Evolutionary conservation across 2,113 vertebrate species (phyloP).

Genomic region (Poeciliopsis turrubarensis): DNA sequence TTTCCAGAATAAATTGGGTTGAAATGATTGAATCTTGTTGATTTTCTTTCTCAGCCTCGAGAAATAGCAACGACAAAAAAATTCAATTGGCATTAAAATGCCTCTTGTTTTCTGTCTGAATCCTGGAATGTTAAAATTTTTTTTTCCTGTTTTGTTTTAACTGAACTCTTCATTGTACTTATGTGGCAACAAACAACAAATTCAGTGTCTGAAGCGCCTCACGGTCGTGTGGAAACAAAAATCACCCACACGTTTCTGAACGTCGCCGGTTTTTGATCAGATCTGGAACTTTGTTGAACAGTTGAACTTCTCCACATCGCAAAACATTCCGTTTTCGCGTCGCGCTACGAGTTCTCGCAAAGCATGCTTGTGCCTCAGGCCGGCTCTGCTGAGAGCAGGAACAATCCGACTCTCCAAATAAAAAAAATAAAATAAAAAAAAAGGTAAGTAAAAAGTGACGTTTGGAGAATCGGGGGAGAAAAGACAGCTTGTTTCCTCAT

Average conservation of each 20-base stretch:
- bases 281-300: too few species aligned
- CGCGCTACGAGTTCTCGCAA: background rate
- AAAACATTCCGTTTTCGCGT: background rate
- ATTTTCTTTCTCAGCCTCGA: background rate
- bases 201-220: background rate
- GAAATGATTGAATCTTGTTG: background rate
- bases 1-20: too few species aligned
- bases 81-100: too few species aligned
- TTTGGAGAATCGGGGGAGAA: background rate
- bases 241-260: background rate
- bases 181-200: background rate
- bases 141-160: too few species aligned
- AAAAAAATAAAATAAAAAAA: too few species aligned
- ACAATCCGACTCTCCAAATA: too few species aligned
- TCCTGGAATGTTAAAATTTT: too few species aligned
- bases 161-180: too few species aligned
- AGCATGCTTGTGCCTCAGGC: background rate
- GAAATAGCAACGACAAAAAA: too few species aligned
- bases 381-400: background rate
- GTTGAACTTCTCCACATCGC: too few species aligned
- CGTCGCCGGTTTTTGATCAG: background rate
- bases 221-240: background rate
- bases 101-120: too few species aligned
- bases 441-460: background rate
- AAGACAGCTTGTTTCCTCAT: conserved; percentile 15